These are phyloP conservation scores for Anolis apletophallus DNA, from an alignment of 2,797 vertebrate genomes.

Conservation along the genomic window DNA sequence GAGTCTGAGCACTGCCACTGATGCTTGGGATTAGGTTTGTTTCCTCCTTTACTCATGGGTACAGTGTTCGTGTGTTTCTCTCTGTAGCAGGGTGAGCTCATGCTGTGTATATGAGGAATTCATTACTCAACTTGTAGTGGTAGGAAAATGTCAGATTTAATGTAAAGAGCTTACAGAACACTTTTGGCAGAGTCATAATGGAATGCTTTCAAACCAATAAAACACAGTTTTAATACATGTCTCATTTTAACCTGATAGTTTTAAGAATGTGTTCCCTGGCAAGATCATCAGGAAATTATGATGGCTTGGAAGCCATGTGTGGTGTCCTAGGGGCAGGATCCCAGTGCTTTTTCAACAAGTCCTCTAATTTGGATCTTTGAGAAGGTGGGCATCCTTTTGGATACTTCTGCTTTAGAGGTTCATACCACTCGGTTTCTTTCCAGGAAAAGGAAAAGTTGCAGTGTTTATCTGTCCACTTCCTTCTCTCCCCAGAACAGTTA, in stretches of 20 bases:
- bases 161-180: constrained; percentile 64
- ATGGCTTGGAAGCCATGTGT: background rate
- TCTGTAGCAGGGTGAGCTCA: constrained; percentile 19
- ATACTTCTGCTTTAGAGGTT: background rate
- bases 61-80: constrained; percentile 18
- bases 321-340: background rate
- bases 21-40: constrained; percentile 2
- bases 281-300: constrained; percentile 17
- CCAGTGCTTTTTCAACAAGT: background rate
- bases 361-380: background rate
- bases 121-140: constrained; percentile 56
- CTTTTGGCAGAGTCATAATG: constrained; percentile 65
- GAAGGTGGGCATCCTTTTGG: background rate
- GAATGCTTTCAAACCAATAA: constrained; percentile 64
- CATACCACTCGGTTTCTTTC: background rate
- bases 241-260: background rate
- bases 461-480: background rate
- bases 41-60: constrained; percentile 5
- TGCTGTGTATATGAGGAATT: constrained; percentile 56
- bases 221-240: constrained; percentile 20
- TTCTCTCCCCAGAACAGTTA: background rate
- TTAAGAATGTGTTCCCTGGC: background rate
- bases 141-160: constrained; percentile 63
- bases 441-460: background rate
- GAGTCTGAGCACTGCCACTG: background rate